Evolutionary conservation across 2,113 vertebrate species (phyloP), one percentile per base, ranked within the genome.

Genomic region (Neolamprologus devosi): DNA sequence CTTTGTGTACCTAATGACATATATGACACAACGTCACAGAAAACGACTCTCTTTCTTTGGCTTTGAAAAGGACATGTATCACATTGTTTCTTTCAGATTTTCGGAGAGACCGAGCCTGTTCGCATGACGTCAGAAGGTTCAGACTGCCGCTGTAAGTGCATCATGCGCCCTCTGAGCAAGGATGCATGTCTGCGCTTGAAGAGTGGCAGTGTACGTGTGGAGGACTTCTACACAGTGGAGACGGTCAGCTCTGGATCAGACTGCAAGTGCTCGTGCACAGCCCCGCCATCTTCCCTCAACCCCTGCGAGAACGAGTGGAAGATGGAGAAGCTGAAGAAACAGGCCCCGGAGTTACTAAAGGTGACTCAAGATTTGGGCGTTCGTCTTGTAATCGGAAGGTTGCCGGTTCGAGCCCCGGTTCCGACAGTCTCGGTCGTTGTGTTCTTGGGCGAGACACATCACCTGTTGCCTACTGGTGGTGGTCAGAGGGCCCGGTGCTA

Each of bases 281-380:
- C 98, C 0, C 98, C 98, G 0, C 98, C 98, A 1, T 97, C 98
- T 83, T 99, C 98, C 0, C 98, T 99, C 85, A 99, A 99, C 95
- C 98, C 98, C 85, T 99, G 98, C 0, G 98, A 99, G 96, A 98
- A 98, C 0, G 97, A 99, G 95, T 99, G 98, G 98, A 99, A 97
- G 96, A 98, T 98, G 97, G 98, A 99, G 94, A 99, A 98, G 92
- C 97, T 99, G 93, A 98, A 97, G 97, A 98, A 98, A 86, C 98
- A 99, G 93, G 98, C 98, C 0, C 98, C 98, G 0, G 98, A 99
- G 91, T 96, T 99, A 49, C 95, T 98, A 33, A 99, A 99, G 97
- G 98, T 99, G 95, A 10, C 28, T 35, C 33, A 35, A 35, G 33
- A 35, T 9, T 35, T 35, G 33, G 33, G 33, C 2, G 3, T 35